Conservation (phyloP, 2,888 invertebrate genomes). For the Scotopteryx bipunctaria region DNA sequence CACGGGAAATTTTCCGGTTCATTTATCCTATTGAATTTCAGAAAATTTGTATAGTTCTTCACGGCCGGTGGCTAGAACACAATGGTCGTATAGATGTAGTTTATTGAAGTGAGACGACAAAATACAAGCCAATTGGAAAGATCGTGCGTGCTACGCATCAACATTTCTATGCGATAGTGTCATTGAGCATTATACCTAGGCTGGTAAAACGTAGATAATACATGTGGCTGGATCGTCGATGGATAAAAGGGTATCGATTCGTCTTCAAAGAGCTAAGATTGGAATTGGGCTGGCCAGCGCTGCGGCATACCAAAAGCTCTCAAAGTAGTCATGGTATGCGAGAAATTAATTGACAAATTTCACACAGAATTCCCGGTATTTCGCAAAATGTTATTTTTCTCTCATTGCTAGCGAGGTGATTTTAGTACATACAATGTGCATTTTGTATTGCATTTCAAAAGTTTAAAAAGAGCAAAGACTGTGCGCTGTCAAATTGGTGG, state of each 20-base stretch:
- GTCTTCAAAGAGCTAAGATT: neutral
- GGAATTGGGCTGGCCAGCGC: neutral
- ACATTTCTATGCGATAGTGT: conserved; percentile 26
- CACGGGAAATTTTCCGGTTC: conserved; percentile 18
- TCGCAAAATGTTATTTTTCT: no score
- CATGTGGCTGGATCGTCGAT: no score
- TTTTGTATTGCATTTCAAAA: no score
- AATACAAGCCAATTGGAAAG: conserved; percentile 32
- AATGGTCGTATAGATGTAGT: conserved; percentile 32
- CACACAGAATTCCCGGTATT: no score
- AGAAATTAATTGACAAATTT: neutral
- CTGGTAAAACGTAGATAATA: neutral
- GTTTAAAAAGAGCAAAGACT: no score
- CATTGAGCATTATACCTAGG: conserved; percentile 15
- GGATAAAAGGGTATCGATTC: neutral
- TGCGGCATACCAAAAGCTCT: neutral
- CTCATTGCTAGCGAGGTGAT: no score
- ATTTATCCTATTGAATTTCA: conserved; percentile 11
- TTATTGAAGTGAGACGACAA: conserved; percentile 33
- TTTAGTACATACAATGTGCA: no score
- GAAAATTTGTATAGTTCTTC: conserved; percentile 25
- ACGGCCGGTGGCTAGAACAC: conserved; percentile 33
- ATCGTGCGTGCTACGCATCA: conserved; percentile 33
- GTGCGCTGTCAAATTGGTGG: no score
- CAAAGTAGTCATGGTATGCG: neutral